Evolutionary conservation across 1,140 invertebrate species (phyloP).

Genomic region (Drosophila sp.): DNA sequence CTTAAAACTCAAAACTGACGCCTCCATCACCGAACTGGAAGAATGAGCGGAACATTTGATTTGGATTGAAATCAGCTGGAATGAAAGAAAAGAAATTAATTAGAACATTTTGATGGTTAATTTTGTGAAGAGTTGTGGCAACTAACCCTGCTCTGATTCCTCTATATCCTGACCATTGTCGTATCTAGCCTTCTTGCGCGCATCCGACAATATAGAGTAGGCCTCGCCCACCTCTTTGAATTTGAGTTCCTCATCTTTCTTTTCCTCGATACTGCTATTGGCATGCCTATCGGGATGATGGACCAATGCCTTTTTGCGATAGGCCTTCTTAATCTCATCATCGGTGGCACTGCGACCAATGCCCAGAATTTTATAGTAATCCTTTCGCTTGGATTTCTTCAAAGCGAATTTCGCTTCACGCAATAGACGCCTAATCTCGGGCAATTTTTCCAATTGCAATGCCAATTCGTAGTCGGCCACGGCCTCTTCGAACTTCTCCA

Average conservation of each 20-base stretch:
- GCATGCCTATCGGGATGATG: conserved; percentile 97
- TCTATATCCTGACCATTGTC: conserved; percentile 97
- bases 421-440: conserved; percentile 90
- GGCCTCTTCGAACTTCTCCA: conserved; percentile 94
- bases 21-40: conserved; percentile 66
- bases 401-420: conserved; percentile 94
- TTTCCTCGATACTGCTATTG: conserved; percentile 91
- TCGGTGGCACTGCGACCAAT: conserved; percentile 92
- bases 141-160: conserved; percentile 81
- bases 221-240: conserved; percentile 99
- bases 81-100: conserved; percentile 2
- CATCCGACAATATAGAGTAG: conserved; percentile 96
- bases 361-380: conserved; percentile 98
- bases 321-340: conserved; percentile 98
- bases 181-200: conserved; percentile 94
- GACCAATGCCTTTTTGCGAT: conserved; percentile 93
- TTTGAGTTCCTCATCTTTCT: conserved; percentile 95
- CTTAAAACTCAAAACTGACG: conserved; percentile 76
- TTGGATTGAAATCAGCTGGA: conserved; percentile 78
- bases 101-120: background rate
- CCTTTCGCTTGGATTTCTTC: conserved; percentile 97
- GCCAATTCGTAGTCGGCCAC: conserved; percentile 95
- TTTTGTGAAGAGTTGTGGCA: background rate
- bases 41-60: conserved; percentile 81
- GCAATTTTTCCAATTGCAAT: conserved; percentile 92